Evolutionary conservation across 2,797 vertebrate genomes (phyloP).

Genomic region (Eulemur mongoz): DNA sequence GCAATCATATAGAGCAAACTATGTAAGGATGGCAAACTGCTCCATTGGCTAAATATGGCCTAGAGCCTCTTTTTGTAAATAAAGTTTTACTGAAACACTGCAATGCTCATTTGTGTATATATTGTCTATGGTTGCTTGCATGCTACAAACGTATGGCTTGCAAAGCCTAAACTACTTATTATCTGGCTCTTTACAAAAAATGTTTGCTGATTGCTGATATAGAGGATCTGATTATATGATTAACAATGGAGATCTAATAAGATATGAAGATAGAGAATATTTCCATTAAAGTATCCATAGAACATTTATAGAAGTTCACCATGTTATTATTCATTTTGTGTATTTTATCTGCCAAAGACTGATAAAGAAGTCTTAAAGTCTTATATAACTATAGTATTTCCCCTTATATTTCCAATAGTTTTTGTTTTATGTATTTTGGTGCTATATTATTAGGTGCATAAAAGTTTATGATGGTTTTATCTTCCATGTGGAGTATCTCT

Average conservation of each 20-base stretch:
- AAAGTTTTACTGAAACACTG: slow-evolving; percentile 4
- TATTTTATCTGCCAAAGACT: background rate
- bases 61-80: background rate
- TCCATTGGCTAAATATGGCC: background rate
- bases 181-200: background rate
- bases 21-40: background rate
- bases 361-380: background rate
- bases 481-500: background rate
- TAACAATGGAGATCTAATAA: background rate
- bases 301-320: background rate
- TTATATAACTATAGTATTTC: background rate
- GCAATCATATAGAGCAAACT: background rate
- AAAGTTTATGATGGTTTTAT: background rate
- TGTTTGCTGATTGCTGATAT: background rate
- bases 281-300: background rate
- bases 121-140: background rate
- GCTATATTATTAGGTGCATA: background rate
- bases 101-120: background rate
- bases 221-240: background rate
- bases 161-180: background rate
- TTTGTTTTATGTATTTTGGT: slow-evolving; percentile 45
- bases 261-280: background rate
- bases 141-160: background rate
- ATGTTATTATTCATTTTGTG: background rate
- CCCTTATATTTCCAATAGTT: background rate